Conservation (phyloP, 1,140 invertebrate genomes). For the Conus betulinus region DNA sequence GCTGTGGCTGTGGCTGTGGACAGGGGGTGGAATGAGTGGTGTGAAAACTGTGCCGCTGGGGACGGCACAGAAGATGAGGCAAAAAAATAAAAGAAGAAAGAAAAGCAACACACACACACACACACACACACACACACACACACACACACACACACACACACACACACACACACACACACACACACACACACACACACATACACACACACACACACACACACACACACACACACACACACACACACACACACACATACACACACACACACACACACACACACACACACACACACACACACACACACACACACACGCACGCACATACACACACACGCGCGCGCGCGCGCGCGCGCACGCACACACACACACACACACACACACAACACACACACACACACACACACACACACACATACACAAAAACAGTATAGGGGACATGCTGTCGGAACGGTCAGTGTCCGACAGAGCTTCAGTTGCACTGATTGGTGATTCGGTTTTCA, state of each 20-base stretch:
- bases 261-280: slow-evolving; percentile 18
- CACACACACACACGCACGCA: background rate
- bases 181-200: background rate
- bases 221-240: background rate
- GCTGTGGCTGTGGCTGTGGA: too few species aligned
- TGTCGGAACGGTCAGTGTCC: background rate
- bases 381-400: slow-evolving; percentile 19
- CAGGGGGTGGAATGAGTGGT: too few species aligned
- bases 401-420: slow-evolving; percentile 19
- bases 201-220: too few species aligned
- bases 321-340: slow-evolving; percentile 20
- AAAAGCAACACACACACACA: slow-evolving; percentile 12
- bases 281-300: slow-evolving; percentile 22
- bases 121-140: slow-evolving; percentile 27
- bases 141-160: slow-evolving; percentile 13
- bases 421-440: too few species aligned
- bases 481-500: too few species aligned
- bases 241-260: slow-evolving; percentile 18
- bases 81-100: background rate
- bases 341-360: too few species aligned
- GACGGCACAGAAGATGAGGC: too few species aligned
- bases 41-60: too few species aligned
- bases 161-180: background rate
- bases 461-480: background rate
- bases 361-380: slow-evolving; percentile 17